phyloP scores from a whole-genome alignment of 2,113 vertebrate species.

The Eonycteris spelaea region DNA sequence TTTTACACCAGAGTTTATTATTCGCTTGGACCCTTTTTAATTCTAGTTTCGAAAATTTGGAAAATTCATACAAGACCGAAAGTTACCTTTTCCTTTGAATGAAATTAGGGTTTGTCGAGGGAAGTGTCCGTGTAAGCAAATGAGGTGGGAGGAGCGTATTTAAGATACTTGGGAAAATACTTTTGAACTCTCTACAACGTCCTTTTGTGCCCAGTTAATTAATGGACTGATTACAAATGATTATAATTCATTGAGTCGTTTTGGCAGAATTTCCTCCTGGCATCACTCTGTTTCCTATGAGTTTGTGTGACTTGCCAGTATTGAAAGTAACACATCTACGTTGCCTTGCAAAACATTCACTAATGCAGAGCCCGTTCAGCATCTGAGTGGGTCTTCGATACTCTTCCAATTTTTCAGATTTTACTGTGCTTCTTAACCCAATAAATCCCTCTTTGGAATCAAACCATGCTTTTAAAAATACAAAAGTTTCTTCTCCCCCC shows the following conservation, averaged over 20 bases:
- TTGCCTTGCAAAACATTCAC: not conserved
- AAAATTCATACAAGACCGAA: not conserved
- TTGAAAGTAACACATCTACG: not conserved
- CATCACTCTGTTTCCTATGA: not conserved
- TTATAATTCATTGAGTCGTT: conserved; percentile 36
- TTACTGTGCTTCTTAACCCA: not conserved
- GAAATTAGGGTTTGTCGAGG: not conserved
- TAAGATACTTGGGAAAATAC: not conserved
- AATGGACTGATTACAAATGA: conserved; percentile 60
- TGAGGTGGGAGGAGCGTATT: not conserved
- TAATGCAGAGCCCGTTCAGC: not conserved
- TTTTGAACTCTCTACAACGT: conserved; percentile 3
- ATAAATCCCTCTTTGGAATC: not conserved
- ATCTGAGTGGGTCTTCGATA: not conserved
- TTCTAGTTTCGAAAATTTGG: not conserved
- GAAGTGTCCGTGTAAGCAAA: not conserved
- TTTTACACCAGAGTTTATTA: not conserved
- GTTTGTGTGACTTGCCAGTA: not conserved
- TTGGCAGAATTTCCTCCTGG: conserved; percentile 48
- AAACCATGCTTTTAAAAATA: not conserved
- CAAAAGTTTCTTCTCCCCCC: not conserved
- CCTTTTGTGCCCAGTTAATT: conserved; percentile 57
- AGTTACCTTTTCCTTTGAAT: not conserved
- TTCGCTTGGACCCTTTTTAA: not conserved
- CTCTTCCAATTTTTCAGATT: not conserved